Evolutionary conservation across 2,113 vertebrate species (phyloP), one percentile per base, ranked within the genome.

Genomic region (Aegotheles bennettii): DNA sequence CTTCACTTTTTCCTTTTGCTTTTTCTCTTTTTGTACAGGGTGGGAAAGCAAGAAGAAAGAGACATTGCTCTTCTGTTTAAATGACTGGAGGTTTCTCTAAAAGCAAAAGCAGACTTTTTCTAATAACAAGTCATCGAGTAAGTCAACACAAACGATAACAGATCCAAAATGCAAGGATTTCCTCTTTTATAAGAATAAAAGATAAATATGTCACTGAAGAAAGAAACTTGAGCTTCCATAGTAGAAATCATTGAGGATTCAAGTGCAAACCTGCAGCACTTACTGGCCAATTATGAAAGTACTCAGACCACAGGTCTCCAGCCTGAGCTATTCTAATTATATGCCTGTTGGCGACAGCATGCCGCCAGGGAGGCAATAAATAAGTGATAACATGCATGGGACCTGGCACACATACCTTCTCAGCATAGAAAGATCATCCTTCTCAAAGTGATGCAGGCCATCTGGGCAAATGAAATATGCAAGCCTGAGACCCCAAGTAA

Each of bases 361-460:
- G 78, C 18, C 78, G 6, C 92, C 87, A 86, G 91, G 85, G 91
- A 97, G 87, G 92, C 89, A 84, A 92, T 94, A 95, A 94, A 91
- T 92, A 87, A 95, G 84, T 48, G 70, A 89, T 82, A 94, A 82
- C 64, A 54, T 82, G 82, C 84, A 33, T 83, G 90, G 76, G 79
- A 67, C 63, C 77, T 93, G 94, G 88, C 93, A 87, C 92, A 77
- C 31, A 14, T 23, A 81, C 89, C 88, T 91, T 93, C 36, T 17
- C 86, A 82, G 87, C 57, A 71, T 45, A 74, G 69, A 74, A 89
- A 82, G 61, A 82, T 81, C 82, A 93, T 90, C 79, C 85, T 78
- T 84, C 75, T 77, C 71, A 50, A 50, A 87, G 65, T 11, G 7
- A 70, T 40, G 67, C 77, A 73, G 81, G 61, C 87, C 91, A 93